A percentile compares a stretch with the other conserved stretches of the same genome.
Conservation (phyloP, 2,888 invertebrate genomes). For the Plebejus anna region DNA sequence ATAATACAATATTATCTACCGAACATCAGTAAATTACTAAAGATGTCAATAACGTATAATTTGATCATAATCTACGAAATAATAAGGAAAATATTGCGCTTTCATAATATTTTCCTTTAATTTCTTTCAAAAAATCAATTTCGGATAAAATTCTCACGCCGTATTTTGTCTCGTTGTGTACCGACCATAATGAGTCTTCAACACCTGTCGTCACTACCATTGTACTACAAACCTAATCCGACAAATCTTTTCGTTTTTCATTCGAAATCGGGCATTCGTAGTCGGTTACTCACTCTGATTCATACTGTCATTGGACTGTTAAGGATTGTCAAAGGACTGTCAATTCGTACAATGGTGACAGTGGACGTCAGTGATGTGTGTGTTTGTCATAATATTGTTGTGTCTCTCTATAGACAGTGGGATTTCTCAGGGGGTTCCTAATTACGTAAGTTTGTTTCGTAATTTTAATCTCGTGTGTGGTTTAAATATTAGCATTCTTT, state of each 20-base stretch:
- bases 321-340: not conserved
- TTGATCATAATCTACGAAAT: too few relatives aligned
- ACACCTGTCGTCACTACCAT: not conserved
- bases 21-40: too few relatives aligned
- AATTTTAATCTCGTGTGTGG: not conserved
- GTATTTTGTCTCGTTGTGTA: not conserved
- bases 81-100: too few relatives aligned
- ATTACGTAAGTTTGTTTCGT: not conserved
- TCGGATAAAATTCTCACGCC: too few relatives aligned
- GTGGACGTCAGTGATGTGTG: slow-evolving; percentile 9
- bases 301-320: not conserved
- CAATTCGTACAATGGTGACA: slow-evolving; percentile 14
- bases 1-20: too few relatives aligned
- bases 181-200: not conserved
- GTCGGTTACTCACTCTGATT: not conserved
- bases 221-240: not conserved
- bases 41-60: too few relatives aligned
- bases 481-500: not conserved
- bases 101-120: too few relatives aligned
- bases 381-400: slow-evolving; percentile 6
- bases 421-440: not conserved
- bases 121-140: too few relatives aligned
- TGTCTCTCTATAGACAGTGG: not conserved
- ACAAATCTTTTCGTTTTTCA: not conserved
- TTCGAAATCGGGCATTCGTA: not conserved